phyloP scores from a whole-genome alignment of 2,888 invertebrate genomes.

The Tetheella fluctuosa region DNA sequence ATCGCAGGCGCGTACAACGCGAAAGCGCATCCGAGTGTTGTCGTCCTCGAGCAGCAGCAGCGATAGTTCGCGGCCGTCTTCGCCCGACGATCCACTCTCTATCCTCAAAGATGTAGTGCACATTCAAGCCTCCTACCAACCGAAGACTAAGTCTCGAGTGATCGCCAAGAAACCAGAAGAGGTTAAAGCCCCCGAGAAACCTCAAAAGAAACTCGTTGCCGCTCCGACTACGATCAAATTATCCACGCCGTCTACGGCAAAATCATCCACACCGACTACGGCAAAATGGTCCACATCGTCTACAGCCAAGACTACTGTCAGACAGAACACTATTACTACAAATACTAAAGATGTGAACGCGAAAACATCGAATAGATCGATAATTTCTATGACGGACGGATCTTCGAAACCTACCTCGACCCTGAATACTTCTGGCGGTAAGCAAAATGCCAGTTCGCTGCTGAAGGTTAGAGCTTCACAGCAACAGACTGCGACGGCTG shows the following conservation, averaged over 20 bases:
- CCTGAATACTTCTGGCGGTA: background rate
- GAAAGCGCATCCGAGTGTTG: background rate
- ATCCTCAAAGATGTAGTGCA: slow-evolving; percentile 66
- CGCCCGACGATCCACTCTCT: slow-evolving; percentile 53
- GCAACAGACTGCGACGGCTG: background rate
- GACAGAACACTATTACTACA: background rate
- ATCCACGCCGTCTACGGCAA: no score
- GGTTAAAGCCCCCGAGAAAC: background rate
- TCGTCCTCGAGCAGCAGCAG: slow-evolving; percentile 32
- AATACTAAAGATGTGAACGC: background rate
- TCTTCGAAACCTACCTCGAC: background rate
- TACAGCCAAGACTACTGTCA: background rate
- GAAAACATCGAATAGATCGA: background rate
- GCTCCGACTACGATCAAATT: no score
- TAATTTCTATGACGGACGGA: background rate
- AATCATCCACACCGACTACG: no score
- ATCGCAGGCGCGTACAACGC: background rate
- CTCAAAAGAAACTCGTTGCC: background rate
- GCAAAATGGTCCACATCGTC: background rate
- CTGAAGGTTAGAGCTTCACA: background rate
- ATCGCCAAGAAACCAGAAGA: background rate
- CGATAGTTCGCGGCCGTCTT: slow-evolving; percentile 31
- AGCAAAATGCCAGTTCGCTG: background rate
- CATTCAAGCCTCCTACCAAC: slow-evolving; percentile 52
- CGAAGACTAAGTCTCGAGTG: background rate